Evolutionary conservation across 1,140 invertebrate genomes (phyloP).

Genomic region (Lepidurus arcticus): DNA sequence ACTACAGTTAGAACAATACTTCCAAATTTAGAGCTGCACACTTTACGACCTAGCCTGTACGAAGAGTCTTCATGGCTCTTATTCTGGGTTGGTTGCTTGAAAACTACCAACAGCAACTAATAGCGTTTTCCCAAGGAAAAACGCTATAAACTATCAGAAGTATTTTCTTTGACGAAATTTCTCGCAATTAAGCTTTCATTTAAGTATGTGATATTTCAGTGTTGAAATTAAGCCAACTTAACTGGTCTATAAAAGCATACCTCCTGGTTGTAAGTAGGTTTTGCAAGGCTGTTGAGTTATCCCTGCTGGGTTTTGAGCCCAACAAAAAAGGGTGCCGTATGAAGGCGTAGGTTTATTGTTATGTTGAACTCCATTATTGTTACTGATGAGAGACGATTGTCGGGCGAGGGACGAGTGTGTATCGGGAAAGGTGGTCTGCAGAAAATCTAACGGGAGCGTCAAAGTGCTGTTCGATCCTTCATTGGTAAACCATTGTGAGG

Average conservation of each 20-base stretch:
- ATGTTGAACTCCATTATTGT: background rate
- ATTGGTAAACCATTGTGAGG: conserved; percentile 1
- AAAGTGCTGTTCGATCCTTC: background rate
- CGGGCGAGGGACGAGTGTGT: background rate
- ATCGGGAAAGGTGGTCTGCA: background rate
- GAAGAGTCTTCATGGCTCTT: too few relatives aligned
- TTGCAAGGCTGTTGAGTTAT: background rate
- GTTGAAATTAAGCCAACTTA: background rate
- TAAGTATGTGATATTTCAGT: background rate
- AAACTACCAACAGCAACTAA: too few relatives aligned
- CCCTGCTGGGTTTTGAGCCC: background rate
- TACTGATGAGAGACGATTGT: background rate
- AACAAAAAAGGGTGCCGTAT: background rate
- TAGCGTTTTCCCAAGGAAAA: too few relatives aligned
- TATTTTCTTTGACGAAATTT: background rate
- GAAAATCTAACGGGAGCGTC: background rate
- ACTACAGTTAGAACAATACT: too few relatives aligned
- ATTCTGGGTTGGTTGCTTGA: too few relatives aligned
- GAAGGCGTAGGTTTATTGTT: background rate
- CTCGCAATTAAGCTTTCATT: background rate
- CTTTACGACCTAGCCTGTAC: too few relatives aligned
- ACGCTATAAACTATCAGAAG: too few relatives aligned
- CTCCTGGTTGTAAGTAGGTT: background rate
- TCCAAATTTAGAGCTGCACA: too few relatives aligned
- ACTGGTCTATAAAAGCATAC: background rate